Evolutionary conservation across 2,888 invertebrate species (phyloP).

Genomic region (Macroteleia sp.): DNA sequence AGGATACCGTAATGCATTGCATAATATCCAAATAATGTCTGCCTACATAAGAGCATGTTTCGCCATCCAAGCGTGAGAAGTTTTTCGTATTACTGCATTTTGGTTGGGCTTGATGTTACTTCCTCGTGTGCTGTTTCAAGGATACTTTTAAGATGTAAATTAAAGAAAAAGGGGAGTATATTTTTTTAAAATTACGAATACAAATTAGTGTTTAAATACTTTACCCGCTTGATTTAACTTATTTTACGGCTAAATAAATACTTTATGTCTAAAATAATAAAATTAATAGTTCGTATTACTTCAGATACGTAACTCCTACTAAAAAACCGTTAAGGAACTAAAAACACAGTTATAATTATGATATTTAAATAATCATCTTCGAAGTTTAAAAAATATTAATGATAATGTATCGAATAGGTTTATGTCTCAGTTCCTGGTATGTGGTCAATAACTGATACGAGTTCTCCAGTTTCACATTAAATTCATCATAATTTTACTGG

Average conservation of each 20-base stretch:
- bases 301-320: no score
- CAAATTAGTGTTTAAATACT: slow-evolving; percentile 11
- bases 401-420: no score
- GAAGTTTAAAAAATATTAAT: no score
- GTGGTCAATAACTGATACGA: no score
- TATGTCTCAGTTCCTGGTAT: no score
- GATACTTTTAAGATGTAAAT: slow-evolving; percentile 13
- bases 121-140: slow-evolving; percentile 25
- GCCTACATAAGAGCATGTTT: slow-evolving; percentile 28
- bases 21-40: slow-evolving; percentile 52
- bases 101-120: slow-evolving; percentile 7
- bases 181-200: background rate
- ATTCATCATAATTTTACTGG: no score
- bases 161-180: background rate
- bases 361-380: no score
- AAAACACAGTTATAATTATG: no score
- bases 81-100: slow-evolving; percentile 41
- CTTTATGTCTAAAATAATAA: background rate
- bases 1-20: slow-evolving; percentile 43
- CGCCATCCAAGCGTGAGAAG: slow-evolving; percentile 33
- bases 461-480: no score
- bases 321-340: no score
- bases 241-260: background rate
- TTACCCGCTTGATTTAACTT: background rate
- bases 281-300: no score